A percentile compares a stretch with the other conserved stretches of the same genome.
Conservation (phyloP, 2,888 invertebrate species). For the Hypena proboscidalis region DNA sequence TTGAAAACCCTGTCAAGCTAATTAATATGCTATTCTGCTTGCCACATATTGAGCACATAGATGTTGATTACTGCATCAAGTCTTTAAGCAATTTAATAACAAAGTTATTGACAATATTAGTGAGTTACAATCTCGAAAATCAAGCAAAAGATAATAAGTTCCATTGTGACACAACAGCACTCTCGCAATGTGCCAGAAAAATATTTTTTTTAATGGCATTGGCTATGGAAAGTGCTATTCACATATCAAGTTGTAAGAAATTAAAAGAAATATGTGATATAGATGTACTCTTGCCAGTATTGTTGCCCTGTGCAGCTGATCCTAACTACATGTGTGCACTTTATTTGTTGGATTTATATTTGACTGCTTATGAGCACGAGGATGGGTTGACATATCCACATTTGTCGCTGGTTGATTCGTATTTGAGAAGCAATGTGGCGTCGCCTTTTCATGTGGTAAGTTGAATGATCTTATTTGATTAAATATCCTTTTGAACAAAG, state of each 20-base stretch:
- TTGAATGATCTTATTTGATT: constrained; percentile 24
- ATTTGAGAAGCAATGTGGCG: constrained; percentile 86
- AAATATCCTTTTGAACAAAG: not conserved
- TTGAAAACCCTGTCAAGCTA: constrained; percentile 70
- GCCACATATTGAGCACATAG: constrained; percentile 82
- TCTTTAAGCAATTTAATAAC: constrained; percentile 64
- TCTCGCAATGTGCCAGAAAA: constrained; percentile 68
- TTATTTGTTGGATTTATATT: constrained; percentile 82
- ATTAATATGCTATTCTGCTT: constrained; percentile 82
- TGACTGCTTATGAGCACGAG: constrained; percentile 78
- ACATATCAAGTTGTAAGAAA: constrained; percentile 79
- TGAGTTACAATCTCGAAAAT: constrained; percentile 63
- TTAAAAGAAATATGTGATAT: constrained; percentile 76
- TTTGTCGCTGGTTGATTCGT: constrained; percentile 78
- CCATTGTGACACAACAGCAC: constrained; percentile 60
- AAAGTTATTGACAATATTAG: constrained; percentile 57
- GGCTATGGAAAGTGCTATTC: constrained; percentile 86
- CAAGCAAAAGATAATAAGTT: constrained; percentile 57
- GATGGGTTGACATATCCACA: constrained; percentile 70
- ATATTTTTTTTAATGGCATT: constrained; percentile 84
- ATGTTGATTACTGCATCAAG: constrained; percentile 62
- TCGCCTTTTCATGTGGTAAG: constrained; percentile 89
- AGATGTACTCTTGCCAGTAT: constrained; percentile 66
- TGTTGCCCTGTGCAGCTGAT: constrained; percentile 76
- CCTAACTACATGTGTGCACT: constrained; percentile 78